A percentile compares a stretch with the other conserved stretches of the same genome.
These are phyloP conservation scores for Azemiops feae DNA, from an alignment of 2,113 vertebrate species.

Conservation along the genomic window DNA sequence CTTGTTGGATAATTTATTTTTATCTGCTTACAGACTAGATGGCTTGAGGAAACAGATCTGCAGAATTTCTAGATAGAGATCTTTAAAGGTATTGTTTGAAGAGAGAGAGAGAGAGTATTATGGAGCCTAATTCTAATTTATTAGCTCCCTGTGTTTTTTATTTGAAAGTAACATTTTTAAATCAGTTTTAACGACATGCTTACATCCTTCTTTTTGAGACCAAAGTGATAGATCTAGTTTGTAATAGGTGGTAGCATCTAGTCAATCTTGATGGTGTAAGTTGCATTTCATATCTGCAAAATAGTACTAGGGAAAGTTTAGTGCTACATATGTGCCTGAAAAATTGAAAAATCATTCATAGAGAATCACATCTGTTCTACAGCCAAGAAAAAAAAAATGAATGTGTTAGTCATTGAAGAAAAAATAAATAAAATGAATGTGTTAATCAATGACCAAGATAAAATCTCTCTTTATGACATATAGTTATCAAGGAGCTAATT, in stretches of 20 bases:
- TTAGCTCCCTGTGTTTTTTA: not conserved
- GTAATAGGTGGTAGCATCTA: not conserved
- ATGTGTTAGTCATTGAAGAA: not conserved
- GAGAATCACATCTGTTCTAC: not conserved
- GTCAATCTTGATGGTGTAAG: not conserved
- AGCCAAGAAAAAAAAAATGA: not conserved
- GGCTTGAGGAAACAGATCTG: constrained; percentile 41
- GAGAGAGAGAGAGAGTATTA: constrained; percentile 4
- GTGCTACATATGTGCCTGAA: not conserved
- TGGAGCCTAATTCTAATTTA: constrained; percentile 59
- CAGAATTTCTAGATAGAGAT: constrained; percentile 55
- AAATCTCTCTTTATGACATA: not conserved
- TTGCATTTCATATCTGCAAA: not conserved
- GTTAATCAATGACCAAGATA: not conserved
- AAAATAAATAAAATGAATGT: not conserved
- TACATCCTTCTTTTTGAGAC: not conserved
- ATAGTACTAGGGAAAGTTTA: not conserved
- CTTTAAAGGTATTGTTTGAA: constrained; percentile 61
- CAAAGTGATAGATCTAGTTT: too few relatives aligned
- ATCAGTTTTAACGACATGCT: not conserved
- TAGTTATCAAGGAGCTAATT: not conserved
- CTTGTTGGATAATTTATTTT: constrained; percentile 48
- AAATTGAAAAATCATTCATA: not conserved
- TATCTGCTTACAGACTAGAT: constrained; percentile 19
- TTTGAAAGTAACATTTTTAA: not conserved